Evolutionary conservation across 2,888 invertebrate species (phyloP).

Genomic region (Acleris emargana): DNA sequence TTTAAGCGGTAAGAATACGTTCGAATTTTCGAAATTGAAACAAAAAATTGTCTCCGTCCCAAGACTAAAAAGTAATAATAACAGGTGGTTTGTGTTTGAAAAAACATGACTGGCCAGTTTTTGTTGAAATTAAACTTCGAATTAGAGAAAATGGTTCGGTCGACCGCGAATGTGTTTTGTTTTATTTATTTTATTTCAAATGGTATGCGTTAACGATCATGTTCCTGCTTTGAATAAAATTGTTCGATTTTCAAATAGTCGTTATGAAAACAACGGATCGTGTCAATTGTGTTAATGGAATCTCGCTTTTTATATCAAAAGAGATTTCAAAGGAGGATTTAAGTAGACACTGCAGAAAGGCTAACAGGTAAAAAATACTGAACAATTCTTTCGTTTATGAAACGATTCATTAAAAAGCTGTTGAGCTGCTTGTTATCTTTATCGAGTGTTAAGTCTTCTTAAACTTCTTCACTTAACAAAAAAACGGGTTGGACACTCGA

Average conservation of each 20-base stretch:
- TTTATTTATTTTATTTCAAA: slow-evolving; percentile 33
- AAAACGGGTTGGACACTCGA: slow-evolving; percentile 15
- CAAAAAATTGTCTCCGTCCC: slow-evolving; percentile 36
- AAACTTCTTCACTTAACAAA: slow-evolving; percentile 23
- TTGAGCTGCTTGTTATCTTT: slow-evolving; percentile 57
- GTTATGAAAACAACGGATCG: slow-evolving; percentile 1
- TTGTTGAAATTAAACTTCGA: slow-evolving; percentile 68
- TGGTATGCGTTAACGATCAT: slow-evolving; percentile 29
- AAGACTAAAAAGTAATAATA: slow-evolving; percentile 49
- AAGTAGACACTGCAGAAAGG: slow-evolving; percentile 50
- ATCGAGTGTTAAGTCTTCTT: slow-evolving; percentile 48
- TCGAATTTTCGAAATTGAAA: slow-evolving; percentile 37
- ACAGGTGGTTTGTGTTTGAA: slow-evolving; percentile 60
- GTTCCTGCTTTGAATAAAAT: slow-evolving; percentile 11
- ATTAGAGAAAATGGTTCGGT: slow-evolving; percentile 69
- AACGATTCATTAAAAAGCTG: slow-evolving; percentile 58
- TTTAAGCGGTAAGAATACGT: slow-evolving; percentile 26
- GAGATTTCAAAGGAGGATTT: slow-evolving; percentile 45
- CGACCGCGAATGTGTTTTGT: slow-evolving; percentile 67
- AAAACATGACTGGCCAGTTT: slow-evolving; percentile 49
- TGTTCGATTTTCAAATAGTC: slow-evolving; percentile 6
- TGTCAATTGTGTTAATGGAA: slow-evolving; percentile 7
- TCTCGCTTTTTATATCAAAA: not conserved
- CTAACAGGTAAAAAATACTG: slow-evolving; percentile 44
- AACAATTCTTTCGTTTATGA: slow-evolving; percentile 48